Base-by-base conservation (phyloP, 2,888 invertebrate species). In the Taphrorychus bicolor region DNA sequence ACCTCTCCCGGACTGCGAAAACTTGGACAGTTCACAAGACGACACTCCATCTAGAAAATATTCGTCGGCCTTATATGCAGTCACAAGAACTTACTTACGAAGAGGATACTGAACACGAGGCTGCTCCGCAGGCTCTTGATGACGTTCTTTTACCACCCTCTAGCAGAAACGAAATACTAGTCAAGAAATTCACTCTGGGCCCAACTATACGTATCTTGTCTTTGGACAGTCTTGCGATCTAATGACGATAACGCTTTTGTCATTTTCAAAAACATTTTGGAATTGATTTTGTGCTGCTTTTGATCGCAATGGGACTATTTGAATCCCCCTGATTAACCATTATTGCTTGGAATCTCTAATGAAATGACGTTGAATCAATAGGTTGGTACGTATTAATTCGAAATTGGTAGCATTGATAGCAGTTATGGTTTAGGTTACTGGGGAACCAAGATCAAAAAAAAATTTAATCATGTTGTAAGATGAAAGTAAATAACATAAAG, bases 1-100 rank as follows among this genome's bases (percentile, higher is more conserved):
- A 49, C 80, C 79, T 0, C 18, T 82, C 1, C 85, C 85, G 3
- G 85, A 86, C 73, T 76, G 83, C n/a, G 85, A 85, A 75, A 82
- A 82, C 70, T 75, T 85, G n/a, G 81, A 83, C 22, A 71, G 70
- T 59, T 79, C 80, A 21, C 75, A 78, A 11, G 76, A 75, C 11
- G 68, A 69, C 2, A 14, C 16, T 9, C 52, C 19, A 24, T 74
- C 73, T 23, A 78, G 77, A 53, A 72, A 75, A 41, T n/a, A 80
- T 82, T 23, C 81, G 81, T 4, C 72, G 80, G 2, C 76, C 80
- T 22, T 69, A 80, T 9, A 72, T 81, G 57, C 81, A 81, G 3
- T 77, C 78, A 57, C 77, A 61, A 16, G 24, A 41, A 51, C 57
- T 59, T 7, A 76, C 75, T 5, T 76, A 77, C 16, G 73, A 75